Evolutionary conservation across 2,113 vertebrate genomes (phyloP).

Genomic region (Peromyscus leucopus): DNA sequence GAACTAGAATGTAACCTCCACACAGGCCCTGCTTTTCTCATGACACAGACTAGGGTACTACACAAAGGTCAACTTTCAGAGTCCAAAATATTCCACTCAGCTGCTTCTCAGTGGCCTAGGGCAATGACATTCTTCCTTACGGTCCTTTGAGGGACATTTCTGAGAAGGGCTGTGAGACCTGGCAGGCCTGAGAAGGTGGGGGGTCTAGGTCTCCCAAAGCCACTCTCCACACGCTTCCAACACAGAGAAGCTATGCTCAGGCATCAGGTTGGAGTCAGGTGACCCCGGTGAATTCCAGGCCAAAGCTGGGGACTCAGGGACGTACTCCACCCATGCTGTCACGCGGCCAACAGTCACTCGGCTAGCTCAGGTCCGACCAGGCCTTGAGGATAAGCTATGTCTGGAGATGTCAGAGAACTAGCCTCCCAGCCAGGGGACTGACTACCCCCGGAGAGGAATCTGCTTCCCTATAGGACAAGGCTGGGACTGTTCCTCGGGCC

Average conservation of each 20-base stretch:
- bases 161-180: not conserved
- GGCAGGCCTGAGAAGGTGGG: not conserved
- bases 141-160: not conserved
- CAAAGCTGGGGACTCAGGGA: not conserved
- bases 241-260: not conserved
- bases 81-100: not conserved
- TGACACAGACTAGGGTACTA: not conserved
- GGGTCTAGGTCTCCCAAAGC: not conserved
- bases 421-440: not conserved
- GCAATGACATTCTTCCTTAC: not conserved
- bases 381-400: too few species aligned
- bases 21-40: not conserved
- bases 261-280: not conserved
- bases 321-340: not conserved
- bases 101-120: not conserved
- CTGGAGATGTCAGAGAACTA: not conserved
- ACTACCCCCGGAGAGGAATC: not conserved
- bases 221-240: not conserved
- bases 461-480: not conserved
- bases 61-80: not conserved
- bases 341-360: not conserved
- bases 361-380: not conserved
- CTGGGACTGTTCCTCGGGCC: not conserved
- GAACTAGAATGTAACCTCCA: not conserved
- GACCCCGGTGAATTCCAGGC: not conserved